Evolutionary conservation across 1,140 invertebrate genomes (phyloP).

Genomic region (Araneus ventricosus): DNA sequence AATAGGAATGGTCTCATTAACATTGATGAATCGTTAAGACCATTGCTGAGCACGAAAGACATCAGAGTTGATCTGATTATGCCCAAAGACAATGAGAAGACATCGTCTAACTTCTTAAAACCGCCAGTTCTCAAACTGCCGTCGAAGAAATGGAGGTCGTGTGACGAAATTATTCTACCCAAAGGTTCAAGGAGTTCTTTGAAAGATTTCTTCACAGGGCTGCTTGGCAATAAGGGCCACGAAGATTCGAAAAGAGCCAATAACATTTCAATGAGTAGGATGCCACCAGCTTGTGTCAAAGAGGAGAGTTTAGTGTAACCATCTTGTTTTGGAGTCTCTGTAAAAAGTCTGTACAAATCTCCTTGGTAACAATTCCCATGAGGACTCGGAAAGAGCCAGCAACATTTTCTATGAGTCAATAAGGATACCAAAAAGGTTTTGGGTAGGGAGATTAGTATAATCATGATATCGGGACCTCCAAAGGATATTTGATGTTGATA

Average conservation of each 20-base stretch:
- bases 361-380: background rate
- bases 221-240: slow-evolving; percentile 33
- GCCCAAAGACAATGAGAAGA: slow-evolving; percentile 5
- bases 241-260: slow-evolving; percentile 54
- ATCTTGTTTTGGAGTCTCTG: background rate
- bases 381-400: background rate
- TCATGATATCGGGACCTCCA: background rate
- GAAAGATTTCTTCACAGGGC: slow-evolving; percentile 72
- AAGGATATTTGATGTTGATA: background rate
- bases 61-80: slow-evolving; percentile 21
- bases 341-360: background rate
- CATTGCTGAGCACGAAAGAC: slow-evolving; percentile 58
- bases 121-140: slow-evolving; percentile 47
- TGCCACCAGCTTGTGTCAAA: slow-evolving; percentile 40
- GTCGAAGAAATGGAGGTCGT: slow-evolving; percentile 72
- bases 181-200: slow-evolving; percentile 57
- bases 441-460: background rate
- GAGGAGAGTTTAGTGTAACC: slow-evolving; percentile 63
- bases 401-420: background rate
- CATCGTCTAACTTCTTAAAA: slow-evolving; percentile 44
- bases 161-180: slow-evolving; percentile 68
- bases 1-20: slow-evolving; percentile 66
- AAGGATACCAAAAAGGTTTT: background rate
- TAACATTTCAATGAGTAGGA: slow-evolving; percentile 54
- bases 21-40: slow-evolving; percentile 57